phyloP scores from a whole-genome alignment of 2,797 vertebrate species.

The Neoniphon sammara region DNA sequence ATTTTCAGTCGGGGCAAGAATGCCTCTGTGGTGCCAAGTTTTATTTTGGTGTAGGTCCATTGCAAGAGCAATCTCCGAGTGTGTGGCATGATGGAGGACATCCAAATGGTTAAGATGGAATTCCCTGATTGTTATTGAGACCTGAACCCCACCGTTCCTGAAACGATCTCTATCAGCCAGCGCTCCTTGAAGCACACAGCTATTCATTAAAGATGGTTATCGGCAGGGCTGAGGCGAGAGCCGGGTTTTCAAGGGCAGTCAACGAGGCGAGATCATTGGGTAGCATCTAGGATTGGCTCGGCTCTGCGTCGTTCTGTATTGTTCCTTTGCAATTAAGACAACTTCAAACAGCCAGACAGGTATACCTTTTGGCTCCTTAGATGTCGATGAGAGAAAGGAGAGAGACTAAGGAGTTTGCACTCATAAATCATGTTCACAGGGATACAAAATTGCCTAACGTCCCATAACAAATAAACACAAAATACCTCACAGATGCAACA shows the following conservation, averaged over 20 bases:
- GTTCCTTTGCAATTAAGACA: constrained; percentile 65
- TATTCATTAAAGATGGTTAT: constrained; percentile 89
- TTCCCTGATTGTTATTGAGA: constrained; percentile 85
- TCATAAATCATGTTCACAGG: constrained; percentile 39
- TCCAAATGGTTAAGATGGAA: constrained; percentile 88
- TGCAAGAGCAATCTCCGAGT: constrained; percentile 84
- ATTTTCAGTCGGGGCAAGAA: constrained; percentile 75
- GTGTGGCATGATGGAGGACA: constrained; percentile 87
- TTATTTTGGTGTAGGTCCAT: constrained; percentile 84
- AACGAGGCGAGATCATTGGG: constrained; percentile 68
- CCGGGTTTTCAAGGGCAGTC: constrained; percentile 75
- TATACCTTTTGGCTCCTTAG: constrained; percentile 53
- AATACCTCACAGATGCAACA: constrained; percentile 69
- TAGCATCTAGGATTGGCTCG: constrained; percentile 61
- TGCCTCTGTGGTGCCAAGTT: constrained; percentile 79
- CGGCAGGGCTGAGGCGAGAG: constrained; percentile 70
- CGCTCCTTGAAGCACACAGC: constrained; percentile 82
- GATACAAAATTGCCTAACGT: constrained; percentile 43
- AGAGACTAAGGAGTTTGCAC: constrained; percentile 49
- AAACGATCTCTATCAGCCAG: constrained; percentile 83
- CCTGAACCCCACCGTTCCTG: constrained; percentile 80
- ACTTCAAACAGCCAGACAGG: constrained; percentile 68
- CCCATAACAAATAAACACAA: constrained; percentile 64
- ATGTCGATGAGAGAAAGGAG: constrained; percentile 46
- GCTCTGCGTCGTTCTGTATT: constrained; percentile 36